Conservation (phyloP, 1,140 invertebrate genomes). For the Drosophila subobscura region DNA sequence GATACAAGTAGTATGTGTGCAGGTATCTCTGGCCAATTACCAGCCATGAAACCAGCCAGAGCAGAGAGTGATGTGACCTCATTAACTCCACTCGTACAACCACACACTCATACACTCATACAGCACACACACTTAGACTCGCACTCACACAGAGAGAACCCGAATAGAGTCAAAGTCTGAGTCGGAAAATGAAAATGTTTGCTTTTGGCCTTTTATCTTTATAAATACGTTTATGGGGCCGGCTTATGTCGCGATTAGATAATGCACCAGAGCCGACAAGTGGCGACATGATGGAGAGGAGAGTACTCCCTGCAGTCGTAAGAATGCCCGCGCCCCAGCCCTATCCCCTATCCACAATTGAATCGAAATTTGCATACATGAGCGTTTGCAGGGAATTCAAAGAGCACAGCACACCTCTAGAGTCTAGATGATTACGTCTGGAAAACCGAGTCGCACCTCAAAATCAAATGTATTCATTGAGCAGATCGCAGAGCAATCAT, state of each 20-base stretch:
- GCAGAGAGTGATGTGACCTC: constrained; percentile 64
- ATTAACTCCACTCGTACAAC: constrained; percentile 45
- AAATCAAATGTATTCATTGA: constrained; percentile 26
- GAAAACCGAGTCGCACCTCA: constrained; percentile 48
- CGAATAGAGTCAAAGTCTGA: constrained; percentile 40
- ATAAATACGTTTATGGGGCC: constrained; percentile 41
- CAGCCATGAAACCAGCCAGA: constrained; percentile 41
- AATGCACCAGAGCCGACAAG: constrained; percentile 42
- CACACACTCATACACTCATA: not conserved
- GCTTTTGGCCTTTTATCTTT: constrained; percentile 54
- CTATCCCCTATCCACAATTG: constrained; percentile 1
- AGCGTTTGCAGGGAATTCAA: constrained; percentile 37
- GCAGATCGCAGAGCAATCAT: constrained; percentile 26
- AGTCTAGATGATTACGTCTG: constrained; percentile 42
- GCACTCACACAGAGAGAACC: not conserved
- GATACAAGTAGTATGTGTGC: constrained; percentile 4
- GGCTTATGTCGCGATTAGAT: constrained; percentile 72
- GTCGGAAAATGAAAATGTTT: constrained; percentile 47
- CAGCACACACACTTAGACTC: constrained; percentile 4
- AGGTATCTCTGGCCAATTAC: constrained; percentile 43
- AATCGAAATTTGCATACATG: constrained; percentile 32
- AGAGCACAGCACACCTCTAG: constrained; percentile 26
- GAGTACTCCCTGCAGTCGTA: constrained; percentile 12
- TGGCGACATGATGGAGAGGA: constrained; percentile 55
- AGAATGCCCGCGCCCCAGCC: not conserved